phyloP scores from a whole-genome alignment of 1,140 invertebrate species.

The Globodera ellingtonae region DNA sequence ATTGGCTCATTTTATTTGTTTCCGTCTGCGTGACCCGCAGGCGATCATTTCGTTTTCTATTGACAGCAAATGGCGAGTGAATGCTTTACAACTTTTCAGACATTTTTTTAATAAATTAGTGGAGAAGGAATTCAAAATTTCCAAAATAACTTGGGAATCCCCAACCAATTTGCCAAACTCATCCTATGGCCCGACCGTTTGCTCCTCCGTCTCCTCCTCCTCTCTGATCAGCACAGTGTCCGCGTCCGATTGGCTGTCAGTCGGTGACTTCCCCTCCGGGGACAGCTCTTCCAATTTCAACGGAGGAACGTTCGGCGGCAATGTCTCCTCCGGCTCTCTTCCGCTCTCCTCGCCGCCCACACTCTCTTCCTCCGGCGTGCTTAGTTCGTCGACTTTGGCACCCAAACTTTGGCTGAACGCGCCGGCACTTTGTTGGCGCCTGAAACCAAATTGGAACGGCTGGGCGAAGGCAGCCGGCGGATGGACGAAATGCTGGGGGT shows the following conservation, averaged over 20 bases:
- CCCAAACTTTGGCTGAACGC: not conserved
- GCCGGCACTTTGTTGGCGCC: conserved; percentile 16
- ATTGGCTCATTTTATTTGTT: conserved; percentile 4
- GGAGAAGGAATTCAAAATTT: too few relatives aligned
- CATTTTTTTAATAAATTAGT: too few relatives aligned
- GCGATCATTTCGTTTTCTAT: not conserved
- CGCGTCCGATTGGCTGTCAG: conserved; percentile 11
- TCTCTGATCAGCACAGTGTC: conserved; percentile 25
- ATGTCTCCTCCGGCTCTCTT: not conserved
- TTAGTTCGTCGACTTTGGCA: conserved; percentile 16
- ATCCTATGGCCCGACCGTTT: not conserved
- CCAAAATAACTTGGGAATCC: too few relatives aligned
- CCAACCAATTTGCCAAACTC: not conserved
- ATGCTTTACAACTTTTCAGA: too few relatives aligned
- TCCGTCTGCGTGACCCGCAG: not conserved
- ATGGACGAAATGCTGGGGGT: too few relatives aligned
- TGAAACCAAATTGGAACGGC: conserved; percentile 14
- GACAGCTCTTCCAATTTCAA: conserved; percentile 1
- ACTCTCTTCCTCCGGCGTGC: conserved; percentile 13
- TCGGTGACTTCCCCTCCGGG: not conserved
- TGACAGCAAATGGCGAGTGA: too few relatives aligned
- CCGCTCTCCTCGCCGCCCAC: not conserved
- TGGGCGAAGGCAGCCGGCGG: not conserved
- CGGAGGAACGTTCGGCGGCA: not conserved
- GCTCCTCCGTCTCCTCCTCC: not conserved